Percentiles rank a stretch among this genome's conserved stretches.
Conservation (phyloP, 2,797 vertebrate genomes). For the Anguilla pacifica region DNA sequence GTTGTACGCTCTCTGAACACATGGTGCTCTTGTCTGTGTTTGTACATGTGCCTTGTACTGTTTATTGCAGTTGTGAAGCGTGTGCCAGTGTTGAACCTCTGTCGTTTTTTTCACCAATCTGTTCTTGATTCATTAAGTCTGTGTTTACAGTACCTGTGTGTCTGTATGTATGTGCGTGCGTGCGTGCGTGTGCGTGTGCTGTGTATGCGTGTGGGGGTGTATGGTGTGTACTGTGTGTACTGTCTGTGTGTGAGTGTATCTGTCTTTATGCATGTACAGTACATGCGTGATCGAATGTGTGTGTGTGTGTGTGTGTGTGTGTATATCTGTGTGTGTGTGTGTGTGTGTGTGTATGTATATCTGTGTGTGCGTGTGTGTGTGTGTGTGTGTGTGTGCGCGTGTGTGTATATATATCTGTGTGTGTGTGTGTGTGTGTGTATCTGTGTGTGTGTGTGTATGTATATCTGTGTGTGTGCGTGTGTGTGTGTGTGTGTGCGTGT, state of each 20-base stretch:
- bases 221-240: no score
- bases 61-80: background rate
- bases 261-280: background rate
- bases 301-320: no score
- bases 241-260: background rate
- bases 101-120: background rate
- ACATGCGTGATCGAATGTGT: constrained; percentile 8
- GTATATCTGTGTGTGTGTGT: no score
- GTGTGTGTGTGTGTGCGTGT: no score
- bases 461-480: no score
- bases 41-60: background rate
- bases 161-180: background rate
- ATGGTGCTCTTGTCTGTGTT: constrained; percentile 13
- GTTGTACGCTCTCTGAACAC: constrained; percentile 3
- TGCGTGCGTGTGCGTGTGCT: background rate
- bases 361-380: background rate
- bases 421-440: background rate
- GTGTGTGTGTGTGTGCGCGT: background rate
- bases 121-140: constrained; percentile 19
- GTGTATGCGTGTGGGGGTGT: constrained; percentile 14
- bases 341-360: no score
- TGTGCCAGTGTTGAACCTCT: constrained; percentile 3
- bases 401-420: background rate
- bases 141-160: background rate
- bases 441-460: no score